These are phyloP conservation scores for Homarus americanus DNA, from an alignment of 1,140 invertebrate species.

Conservation along the genomic window DNA sequence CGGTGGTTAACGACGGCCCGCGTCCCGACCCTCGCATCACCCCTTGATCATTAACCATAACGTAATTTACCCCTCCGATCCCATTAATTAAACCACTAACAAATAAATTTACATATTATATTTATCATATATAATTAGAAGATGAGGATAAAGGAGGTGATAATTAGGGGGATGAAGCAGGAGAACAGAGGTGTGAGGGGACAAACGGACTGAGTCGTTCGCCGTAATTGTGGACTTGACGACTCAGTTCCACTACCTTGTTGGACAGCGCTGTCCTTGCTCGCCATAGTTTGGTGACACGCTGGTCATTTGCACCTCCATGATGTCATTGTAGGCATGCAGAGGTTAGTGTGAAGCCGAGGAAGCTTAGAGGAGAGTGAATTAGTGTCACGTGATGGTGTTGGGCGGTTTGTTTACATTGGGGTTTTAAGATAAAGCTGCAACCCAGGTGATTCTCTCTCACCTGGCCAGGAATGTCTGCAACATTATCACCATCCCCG, in stretches of 20 bases:
- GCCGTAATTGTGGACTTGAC: slow-evolving; percentile 67
- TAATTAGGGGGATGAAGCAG: not conserved
- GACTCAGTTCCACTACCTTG: slow-evolving; percentile 67
- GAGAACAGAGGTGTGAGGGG: not conserved
- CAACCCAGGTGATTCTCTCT: slow-evolving; percentile 46
- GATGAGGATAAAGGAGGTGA: not conserved
- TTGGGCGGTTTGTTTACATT: slow-evolving; percentile 62
- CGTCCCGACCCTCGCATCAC: slow-evolving; percentile 33
- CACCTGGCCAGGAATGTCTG: slow-evolving; percentile 55
- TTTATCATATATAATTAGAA: not conserved
- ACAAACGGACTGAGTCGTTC: slow-evolving; percentile 56
- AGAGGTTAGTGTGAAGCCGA: slow-evolving; percentile 45
- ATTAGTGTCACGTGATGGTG: slow-evolving; percentile 48
- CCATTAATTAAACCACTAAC: not conserved
- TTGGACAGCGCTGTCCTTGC: slow-evolving; percentile 53
- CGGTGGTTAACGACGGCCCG: slow-evolving; percentile 60
- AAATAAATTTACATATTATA: not conserved
- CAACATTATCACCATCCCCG: slow-evolving; percentile 6
- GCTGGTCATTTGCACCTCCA: slow-evolving; percentile 39
- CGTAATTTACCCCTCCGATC: not conserved
- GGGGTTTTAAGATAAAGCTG: slow-evolving; percentile 12
- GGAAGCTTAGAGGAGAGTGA: not conserved
- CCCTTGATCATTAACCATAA: slow-evolving; percentile 4
- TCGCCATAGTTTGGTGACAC: slow-evolving; percentile 30
- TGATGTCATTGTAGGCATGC: not conserved